Conservation (phyloP, 1,140 invertebrate genomes). For the Eupeodes corollae region DNA sequence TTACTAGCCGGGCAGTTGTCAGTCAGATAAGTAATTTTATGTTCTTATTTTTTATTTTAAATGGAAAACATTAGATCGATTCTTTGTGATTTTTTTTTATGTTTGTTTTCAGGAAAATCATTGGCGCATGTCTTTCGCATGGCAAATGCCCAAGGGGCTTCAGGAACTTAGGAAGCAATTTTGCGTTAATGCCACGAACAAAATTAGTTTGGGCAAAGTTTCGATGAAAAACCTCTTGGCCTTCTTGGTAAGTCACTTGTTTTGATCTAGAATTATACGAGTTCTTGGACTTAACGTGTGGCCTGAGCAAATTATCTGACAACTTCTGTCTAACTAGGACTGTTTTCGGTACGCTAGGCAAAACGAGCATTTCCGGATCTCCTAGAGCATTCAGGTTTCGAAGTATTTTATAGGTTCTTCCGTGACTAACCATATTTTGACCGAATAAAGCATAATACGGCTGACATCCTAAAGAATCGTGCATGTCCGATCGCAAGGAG, state of each 20-base stretch:
- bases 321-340: neutral
- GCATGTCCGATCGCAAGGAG: neutral
- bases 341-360: neutral
- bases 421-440: neutral
- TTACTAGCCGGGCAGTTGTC: too few species aligned
- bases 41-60: too few species aligned
- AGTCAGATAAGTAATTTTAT: too few species aligned
- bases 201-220: slow-evolving; percentile 3
- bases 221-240: slow-evolving; percentile 1
- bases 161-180: slow-evolving; percentile 1
- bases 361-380: neutral
- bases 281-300: neutral
- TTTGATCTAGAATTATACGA: slow-evolving; percentile 1
- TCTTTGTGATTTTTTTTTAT: too few species aligned
- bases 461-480: neutral
- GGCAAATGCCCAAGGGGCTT: too few species aligned
- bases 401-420: neutral
- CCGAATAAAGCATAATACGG: neutral
- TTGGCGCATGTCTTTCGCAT: too few species aligned
- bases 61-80: too few species aligned
- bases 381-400: neutral
- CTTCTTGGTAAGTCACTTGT: neutral
- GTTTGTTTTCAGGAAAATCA: too few species aligned
- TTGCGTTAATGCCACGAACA: neutral
- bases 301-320: neutral